Percentiles rank a stretch among this genome's conserved stretches.
Conservation (phyloP, 2,888 invertebrate species). For the Seira ritae region DNA sequence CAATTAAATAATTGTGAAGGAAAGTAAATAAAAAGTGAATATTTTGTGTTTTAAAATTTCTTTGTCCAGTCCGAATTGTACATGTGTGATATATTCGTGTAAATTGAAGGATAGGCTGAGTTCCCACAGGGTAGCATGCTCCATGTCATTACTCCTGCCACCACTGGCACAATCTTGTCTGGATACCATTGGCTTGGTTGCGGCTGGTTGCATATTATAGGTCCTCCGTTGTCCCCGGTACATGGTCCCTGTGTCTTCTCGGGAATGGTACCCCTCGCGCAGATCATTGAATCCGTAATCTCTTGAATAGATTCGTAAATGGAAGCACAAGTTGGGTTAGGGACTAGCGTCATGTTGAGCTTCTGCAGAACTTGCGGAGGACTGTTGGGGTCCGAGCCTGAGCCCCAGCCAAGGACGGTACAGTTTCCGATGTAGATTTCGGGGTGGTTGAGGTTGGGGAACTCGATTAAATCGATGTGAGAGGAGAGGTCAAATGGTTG, state of each 20-base stretch:
- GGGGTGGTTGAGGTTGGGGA: neutral
- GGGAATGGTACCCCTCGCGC: constrained; percentile 45
- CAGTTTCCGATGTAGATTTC: constrained; percentile 32
- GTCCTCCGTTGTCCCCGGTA: constrained; percentile 77
- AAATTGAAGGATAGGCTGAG: constrained; percentile 45
- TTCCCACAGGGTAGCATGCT: constrained; percentile 70
- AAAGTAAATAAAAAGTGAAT: no score
- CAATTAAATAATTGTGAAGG: no score
- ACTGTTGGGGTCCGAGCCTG: constrained; percentile 22
- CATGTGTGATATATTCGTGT: constrained; percentile 36
- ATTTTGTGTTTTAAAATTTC: no score
- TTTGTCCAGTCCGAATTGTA: no score
- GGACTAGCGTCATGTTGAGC: constrained; percentile 73
- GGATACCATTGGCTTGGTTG: neutral
- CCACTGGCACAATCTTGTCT: constrained; percentile 66
- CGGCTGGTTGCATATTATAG: constrained; percentile 74
- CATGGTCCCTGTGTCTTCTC: constrained; percentile 35
- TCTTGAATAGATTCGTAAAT: constrained; percentile 66
- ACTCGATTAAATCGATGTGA: no score
- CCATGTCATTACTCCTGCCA: constrained; percentile 77
- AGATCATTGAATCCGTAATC: constrained; percentile 60
- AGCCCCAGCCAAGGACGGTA: constrained; percentile 56
- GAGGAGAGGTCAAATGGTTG: neutral
- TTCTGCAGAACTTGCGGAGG: constrained; percentile 74
- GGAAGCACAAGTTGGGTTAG: constrained; percentile 66